These are phyloP conservation scores for Steinernema scapterisci DNA, from an alignment of 2,888 invertebrate species.

Conservation along the genomic window DNA sequence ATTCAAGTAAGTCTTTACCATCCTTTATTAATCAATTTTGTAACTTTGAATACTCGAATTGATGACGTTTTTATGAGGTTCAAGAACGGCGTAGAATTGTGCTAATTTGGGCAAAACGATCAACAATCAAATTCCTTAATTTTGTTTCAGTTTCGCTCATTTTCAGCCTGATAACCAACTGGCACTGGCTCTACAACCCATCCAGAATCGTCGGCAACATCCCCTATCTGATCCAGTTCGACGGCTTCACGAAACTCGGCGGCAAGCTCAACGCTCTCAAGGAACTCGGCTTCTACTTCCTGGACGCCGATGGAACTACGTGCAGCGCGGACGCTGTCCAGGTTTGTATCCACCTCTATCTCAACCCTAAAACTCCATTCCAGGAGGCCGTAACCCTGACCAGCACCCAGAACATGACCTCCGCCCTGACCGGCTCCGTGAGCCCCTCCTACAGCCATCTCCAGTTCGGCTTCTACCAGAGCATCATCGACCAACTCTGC, in stretches of 20 bases:
- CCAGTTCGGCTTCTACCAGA: slow-evolving; percentile 61
- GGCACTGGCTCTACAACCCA: slow-evolving; percentile 61
- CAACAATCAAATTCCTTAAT: no score
- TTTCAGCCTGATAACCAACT: slow-evolving; percentile 60
- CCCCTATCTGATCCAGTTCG: slow-evolving; percentile 64
- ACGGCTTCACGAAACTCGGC: slow-evolving; percentile 61
- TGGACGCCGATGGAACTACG: slow-evolving; percentile 42
- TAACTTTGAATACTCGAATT: no score
- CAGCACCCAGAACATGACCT: not conserved
- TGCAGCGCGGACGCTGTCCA: slow-evolving; percentile 45
- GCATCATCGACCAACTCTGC: slow-evolving; percentile 56
- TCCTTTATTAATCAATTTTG: not conserved
- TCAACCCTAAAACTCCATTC: not conserved
- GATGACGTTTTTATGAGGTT: no score
- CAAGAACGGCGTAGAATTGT: no score
- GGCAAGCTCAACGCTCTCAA: slow-evolving; percentile 55
- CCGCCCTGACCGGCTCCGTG: not conserved
- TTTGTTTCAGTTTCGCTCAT: not conserved
- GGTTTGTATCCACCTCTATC: no score
- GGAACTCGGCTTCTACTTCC: slow-evolving; percentile 60
- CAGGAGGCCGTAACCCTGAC: not conserved
- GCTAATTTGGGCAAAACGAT: not conserved
- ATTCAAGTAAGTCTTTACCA: slow-evolving; percentile 39
- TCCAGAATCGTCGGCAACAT: slow-evolving; percentile 33
- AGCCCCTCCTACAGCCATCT: slow-evolving; percentile 51